These are phyloP conservation scores for Grapholita molesta DNA, from an alignment of 1,140 invertebrate species.

Conservation along the genomic window DNA sequence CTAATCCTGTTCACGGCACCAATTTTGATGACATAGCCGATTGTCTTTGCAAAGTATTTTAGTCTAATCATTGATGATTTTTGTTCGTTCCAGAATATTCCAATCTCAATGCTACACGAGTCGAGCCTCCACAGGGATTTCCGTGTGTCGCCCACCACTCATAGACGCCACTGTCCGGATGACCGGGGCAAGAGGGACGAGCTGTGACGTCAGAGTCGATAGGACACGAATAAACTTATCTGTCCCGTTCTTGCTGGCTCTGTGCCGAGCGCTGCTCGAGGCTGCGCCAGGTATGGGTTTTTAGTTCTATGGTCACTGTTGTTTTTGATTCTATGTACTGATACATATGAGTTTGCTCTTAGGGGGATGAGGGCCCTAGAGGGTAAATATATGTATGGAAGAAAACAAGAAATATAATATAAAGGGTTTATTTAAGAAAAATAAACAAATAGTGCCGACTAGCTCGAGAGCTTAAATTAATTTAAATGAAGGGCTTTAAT, in stretches of 20 bases:
- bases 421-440: too few species aligned
- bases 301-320: too few species aligned
- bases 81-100: conserved; percentile 80
- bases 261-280: conserved; percentile 84
- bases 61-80: not conserved
- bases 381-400: too few species aligned
- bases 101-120: conserved; percentile 82
- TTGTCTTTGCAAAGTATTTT: too few species aligned
- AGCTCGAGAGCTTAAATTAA: too few species aligned
- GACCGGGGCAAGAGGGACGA: conserved; percentile 81
- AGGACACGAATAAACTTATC: conserved; percentile 86
- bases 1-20: not conserved
- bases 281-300: conserved; percentile 81
- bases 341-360: too few species aligned
- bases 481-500: too few species aligned
- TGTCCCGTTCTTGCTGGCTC: conserved; percentile 83
- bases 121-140: conserved; percentile 78
- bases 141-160: conserved; percentile 51
- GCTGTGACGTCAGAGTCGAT: conserved; percentile 85
- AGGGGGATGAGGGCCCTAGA: too few species aligned
- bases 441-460: too few species aligned
- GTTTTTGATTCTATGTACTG: too few species aligned
- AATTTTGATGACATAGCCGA: not conserved
- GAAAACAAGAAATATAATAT: too few species aligned
- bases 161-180: conserved; percentile 53